phyloP scores from a whole-genome alignment of 1,140 invertebrate genomes.

The Lycorma delicatula region DNA sequence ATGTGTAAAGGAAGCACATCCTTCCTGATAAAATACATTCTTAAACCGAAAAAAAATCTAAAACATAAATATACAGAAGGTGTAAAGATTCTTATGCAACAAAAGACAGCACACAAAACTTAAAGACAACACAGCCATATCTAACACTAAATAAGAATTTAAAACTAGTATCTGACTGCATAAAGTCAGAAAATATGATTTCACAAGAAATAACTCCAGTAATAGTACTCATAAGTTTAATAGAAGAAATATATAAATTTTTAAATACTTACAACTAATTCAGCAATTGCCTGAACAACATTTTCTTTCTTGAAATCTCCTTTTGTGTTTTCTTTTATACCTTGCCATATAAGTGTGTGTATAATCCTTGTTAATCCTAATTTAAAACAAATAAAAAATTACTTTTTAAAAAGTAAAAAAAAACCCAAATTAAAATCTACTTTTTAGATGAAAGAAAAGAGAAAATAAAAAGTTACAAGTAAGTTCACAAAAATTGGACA shows the following conservation, averaged over 20 bases:
- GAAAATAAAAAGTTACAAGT: too few species aligned
- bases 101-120: background rate
- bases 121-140: background rate
- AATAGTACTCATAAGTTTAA: background rate
- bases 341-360: slow-evolving; percentile 34
- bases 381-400: background rate
- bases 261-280: slow-evolving; percentile 27
- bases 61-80: too few species aligned
- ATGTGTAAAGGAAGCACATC: too few species aligned
- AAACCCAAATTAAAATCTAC: background rate
- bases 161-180: background rate
- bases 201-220: too few species aligned
- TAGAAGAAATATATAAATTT: background rate
- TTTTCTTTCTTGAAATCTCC: slow-evolving; percentile 33
- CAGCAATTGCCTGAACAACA: slow-evolving; percentile 26
- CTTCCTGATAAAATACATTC: too few species aligned
- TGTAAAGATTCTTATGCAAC: background rate
- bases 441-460: background rate
- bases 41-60: too few species aligned
- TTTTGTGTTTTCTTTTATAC: slow-evolving; percentile 33
- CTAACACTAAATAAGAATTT: background rate
- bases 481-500: too few species aligned
- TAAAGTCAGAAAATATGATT: background rate
- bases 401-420: background rate
- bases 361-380: slow-evolving; percentile 16